Evolutionary conservation across 2,797 vertebrate genomes (phyloP).

Genomic region (Salmo trutta): DNA sequence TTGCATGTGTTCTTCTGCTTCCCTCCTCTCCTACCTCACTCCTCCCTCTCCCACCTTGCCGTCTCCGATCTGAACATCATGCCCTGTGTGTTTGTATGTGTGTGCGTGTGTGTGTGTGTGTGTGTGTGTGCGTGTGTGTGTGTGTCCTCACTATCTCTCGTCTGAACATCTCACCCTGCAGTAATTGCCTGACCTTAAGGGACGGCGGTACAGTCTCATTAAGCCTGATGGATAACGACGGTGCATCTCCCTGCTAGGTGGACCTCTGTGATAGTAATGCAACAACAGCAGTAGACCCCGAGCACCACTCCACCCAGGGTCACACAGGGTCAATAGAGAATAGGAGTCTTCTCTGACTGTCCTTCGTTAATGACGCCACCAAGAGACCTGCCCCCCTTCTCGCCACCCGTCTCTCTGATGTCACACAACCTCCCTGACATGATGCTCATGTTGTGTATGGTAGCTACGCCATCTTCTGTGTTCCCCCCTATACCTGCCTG

Average conservation of each 20-base stretch:
- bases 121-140: conserved; percentile 5
- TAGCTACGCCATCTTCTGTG: too few relatives aligned
- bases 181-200: conserved; percentile 99
- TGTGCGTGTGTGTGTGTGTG: conserved; percentile 37
- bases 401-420: conserved; percentile 7
- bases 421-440: conserved; percentile 2
- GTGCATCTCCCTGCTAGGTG: conserved; percentile 89
- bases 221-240: conserved; percentile 93
- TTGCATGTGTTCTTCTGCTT: background rate
- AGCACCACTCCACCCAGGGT: conserved; percentile 4
- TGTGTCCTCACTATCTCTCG: conserved; percentile 62
- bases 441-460: background rate
- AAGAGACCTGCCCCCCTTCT: background rate
- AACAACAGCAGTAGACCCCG: conserved; percentile 77
- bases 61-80: conserved; percentile 88
- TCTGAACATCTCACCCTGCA: conserved; percentile 92
- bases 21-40: conserved; percentile 21
- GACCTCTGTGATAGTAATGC: conserved; percentile 94
- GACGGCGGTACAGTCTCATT: conserved; percentile 95
- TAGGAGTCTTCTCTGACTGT: background rate
- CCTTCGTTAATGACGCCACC: background rate
- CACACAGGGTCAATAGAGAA: background rate
- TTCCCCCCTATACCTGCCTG: too few relatives aligned
- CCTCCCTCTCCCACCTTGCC: conserved; percentile 40
- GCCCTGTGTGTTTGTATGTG: conserved; percentile 61